Evolutionary conservation across 2,888 invertebrate genomes (phyloP).

Genomic region (Rhamnusium bicolor): DNA sequence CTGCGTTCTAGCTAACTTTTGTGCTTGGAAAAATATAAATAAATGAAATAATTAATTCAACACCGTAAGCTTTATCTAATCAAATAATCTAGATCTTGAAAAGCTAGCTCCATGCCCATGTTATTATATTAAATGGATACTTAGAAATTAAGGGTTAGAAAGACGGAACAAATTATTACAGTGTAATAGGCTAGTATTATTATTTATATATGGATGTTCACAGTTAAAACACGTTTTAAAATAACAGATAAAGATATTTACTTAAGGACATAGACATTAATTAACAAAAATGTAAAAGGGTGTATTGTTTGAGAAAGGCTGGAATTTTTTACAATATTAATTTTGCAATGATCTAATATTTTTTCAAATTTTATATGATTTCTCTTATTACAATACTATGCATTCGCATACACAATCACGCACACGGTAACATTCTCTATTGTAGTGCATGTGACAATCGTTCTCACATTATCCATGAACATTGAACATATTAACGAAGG

Average conservation of each 20-base stretch:
- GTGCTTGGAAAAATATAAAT: background rate
- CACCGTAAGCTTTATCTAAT: conserved; percentile 1
- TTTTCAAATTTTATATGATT: no score
- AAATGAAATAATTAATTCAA: background rate
- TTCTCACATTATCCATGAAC: no score
- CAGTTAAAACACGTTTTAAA: background rate
- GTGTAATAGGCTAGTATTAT: background rate
- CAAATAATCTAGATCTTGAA: conserved; percentile 11
- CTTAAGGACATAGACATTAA: background rate
- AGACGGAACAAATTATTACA: conserved; percentile 8
- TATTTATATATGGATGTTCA: background rate
- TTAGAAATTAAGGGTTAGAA: conserved; percentile 7
- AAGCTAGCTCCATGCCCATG: background rate
- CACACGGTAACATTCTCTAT: no score
- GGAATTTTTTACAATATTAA: no score
- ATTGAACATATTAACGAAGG: no score
- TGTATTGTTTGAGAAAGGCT: no score
- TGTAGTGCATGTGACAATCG: no score
- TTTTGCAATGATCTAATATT: no score
- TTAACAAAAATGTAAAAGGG: no score
- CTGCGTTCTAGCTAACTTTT: background rate
- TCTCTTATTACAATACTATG: no score
- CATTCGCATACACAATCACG: no score
- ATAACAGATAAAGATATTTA: background rate
- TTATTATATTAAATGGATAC: conserved; percentile 6